Percentiles rank a stretch among this genome's conserved stretches.
These are phyloP conservation scores for Limenitis camilla DNA, from an alignment of 2,888 invertebrate genomes.

Conservation along the genomic window DNA sequence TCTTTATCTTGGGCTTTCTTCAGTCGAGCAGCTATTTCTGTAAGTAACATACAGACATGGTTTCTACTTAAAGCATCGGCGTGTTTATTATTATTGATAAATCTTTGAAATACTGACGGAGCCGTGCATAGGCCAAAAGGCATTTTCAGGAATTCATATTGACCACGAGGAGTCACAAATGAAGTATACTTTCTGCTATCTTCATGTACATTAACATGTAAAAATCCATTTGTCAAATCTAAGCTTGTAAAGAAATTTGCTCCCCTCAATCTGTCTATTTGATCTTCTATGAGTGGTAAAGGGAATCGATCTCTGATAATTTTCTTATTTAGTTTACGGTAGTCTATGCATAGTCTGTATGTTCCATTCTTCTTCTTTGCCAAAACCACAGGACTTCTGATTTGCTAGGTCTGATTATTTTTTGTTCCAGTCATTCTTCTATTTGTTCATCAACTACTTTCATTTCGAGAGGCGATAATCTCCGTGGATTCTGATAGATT, in stretches of 20 bases:
- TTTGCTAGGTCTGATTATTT: slow-evolving; percentile 19
- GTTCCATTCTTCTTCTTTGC: slow-evolving; percentile 24
- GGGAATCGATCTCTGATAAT: slow-evolving; percentile 36
- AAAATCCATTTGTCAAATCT: no score
- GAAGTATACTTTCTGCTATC: no score
- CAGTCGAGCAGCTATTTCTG: neutral
- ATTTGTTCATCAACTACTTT: slow-evolving; percentile 14
- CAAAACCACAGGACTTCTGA: slow-evolving; percentile 25
- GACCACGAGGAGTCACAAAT: slow-evolving; percentile 40
- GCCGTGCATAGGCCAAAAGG: slow-evolving; percentile 30
- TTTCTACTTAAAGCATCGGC: slow-evolving; percentile 30
- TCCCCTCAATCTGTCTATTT: slow-evolving; percentile 40
- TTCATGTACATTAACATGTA: no score
- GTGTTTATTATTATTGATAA: slow-evolving; percentile 33
- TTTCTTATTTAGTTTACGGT: slow-evolving; percentile 38
- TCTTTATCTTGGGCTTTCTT: neutral
- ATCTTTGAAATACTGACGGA: slow-evolving; percentile 39
- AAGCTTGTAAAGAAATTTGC: slow-evolving; percentile 27
- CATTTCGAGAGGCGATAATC: slow-evolving; percentile 17
- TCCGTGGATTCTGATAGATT: slow-evolving; percentile 22
- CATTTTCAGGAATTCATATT: slow-evolving; percentile 42
- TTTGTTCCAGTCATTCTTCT: slow-evolving; percentile 16
- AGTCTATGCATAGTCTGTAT: slow-evolving; percentile 40
- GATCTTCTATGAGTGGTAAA: slow-evolving; percentile 41
- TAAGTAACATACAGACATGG: neutral